Percentiles rank a stretch among this genome's conserved stretches.
phyloP scores from a whole-genome alignment of 2,888 invertebrate species.

The Erpobdella octoculata region DNA sequence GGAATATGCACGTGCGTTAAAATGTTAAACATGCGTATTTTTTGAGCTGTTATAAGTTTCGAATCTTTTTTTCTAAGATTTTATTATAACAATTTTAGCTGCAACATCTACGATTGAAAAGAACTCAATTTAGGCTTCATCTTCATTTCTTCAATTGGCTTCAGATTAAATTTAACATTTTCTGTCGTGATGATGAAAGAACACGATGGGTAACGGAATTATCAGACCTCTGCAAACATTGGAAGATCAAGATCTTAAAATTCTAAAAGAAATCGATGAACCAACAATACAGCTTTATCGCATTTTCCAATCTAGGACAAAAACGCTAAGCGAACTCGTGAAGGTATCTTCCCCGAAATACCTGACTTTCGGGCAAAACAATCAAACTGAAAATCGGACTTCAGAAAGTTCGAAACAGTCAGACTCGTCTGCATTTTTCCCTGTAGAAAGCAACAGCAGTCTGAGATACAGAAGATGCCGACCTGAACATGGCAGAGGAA shows the following conservation, averaged over 20 bases:
- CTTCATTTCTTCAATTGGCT: too few relatives aligned
- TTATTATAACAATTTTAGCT: too few relatives aligned
- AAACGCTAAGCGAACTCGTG: neutral
- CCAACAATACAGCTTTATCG: conserved; percentile 7
- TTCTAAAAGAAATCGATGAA: neutral
- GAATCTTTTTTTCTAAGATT: too few relatives aligned
- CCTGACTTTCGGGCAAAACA: neutral
- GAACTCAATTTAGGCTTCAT: too few relatives aligned
- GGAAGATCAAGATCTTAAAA: neutral
- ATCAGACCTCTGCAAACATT: neutral
- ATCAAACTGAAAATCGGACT: neutral
- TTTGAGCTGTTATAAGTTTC: too few relatives aligned
- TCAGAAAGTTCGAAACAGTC: neutral
- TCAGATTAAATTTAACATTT: too few relatives aligned
- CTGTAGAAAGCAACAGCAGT: neutral
- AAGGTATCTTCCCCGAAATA: neutral
- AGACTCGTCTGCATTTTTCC: neutral
- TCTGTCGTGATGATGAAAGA: neutral
- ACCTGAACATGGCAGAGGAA: conserved; percentile 5
- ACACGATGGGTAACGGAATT: conserved; percentile 7
- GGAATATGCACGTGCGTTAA: too few relatives aligned
- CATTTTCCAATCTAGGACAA: neutral
- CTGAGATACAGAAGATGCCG: conserved; percentile 5
- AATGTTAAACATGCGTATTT: too few relatives aligned
- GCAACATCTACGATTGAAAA: too few relatives aligned